Evolutionary conservation across 2,888 invertebrate genomes (phyloP), one percentile per base, ranked within the genome.

Genomic region (Eugnorisma glareosa): DNA sequence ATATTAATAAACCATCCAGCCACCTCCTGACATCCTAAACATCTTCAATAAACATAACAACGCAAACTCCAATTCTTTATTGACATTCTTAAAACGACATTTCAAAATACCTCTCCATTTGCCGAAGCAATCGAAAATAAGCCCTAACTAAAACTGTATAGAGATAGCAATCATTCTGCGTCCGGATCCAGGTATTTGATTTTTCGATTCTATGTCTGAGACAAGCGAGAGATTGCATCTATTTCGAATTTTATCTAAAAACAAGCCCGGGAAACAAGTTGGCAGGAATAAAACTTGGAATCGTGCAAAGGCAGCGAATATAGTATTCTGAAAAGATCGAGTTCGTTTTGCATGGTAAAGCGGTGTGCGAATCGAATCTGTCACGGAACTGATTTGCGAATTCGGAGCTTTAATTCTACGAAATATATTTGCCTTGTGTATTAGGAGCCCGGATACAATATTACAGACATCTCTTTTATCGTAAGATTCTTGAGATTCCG

Each of bases 221-320:
- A 92, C 91, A 91, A 89, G 84, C 88, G 80, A 88, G 91, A 93
- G 92, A 93, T 94, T 93, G 94, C 93, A 93, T 93, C 93, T 90
- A 90, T 94, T 92, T 91, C 89, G 90, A 89, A 90, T 94, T 93
- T 93, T 93, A 91, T 93, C 91, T 91, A 92, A 93, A 94, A 93
- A 92, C 91, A 91, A 90, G 88, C 85, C 88, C 73, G 73, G 89
- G 81, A 86, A 89, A 90, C 90, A 90, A 91, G 91, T 92, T 90
- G 89, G 89, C 89, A 88, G 81, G 86, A 89, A 92, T 91, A 92
- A 92, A 92, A 91, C 88, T 91, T 88, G 81, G 87, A 79, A 83
- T 78, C 86, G 89, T 87, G 83, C 85, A 89, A 90, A 90, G 82
- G 88, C 83, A 85, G 78, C 85, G 86, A 84, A 89, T 86, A 77